Percentiles rank a stretch among this genome's conserved stretches.
These are phyloP conservation scores for Asbolus verrucosus DNA, from an alignment of 1,140 invertebrate genomes.

Conservation along the genomic window DNA sequence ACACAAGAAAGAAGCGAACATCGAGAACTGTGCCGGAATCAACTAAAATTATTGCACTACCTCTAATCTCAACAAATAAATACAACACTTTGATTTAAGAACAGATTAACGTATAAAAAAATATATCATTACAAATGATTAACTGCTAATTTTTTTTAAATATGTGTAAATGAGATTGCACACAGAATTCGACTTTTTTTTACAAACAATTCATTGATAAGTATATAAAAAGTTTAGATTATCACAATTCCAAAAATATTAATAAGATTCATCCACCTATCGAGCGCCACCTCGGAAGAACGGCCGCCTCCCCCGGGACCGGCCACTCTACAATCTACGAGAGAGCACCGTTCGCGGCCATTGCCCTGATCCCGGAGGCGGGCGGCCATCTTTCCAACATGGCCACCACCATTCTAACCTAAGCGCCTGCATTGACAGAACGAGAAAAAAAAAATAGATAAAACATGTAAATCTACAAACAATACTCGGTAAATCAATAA, in stretches of 20 bases:
- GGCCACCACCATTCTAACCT: background rate
- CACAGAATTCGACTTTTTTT: conserved; percentile 33
- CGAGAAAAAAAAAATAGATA: conserved; percentile 3
- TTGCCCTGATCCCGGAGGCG: background rate
- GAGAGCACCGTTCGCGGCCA: conserved; percentile 21
- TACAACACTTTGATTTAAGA: conserved; percentile 57
- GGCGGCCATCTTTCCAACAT: no score
- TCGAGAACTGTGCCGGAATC: conserved; percentile 28
- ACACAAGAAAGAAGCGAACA: conserved; percentile 22
- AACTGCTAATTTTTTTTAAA: conserved; percentile 33
- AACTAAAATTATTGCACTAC: conserved; percentile 54
- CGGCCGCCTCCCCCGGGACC: background rate
- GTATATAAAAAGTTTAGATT: conserved; percentile 38
- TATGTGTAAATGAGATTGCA: conserved; percentile 39
- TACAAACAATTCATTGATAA: conserved; percentile 19
- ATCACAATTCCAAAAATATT: conserved; percentile 35
- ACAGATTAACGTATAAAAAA: conserved; percentile 56
- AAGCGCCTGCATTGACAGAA: background rate
- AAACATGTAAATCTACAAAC: conserved; percentile 26
- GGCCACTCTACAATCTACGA: conserved; percentile 4
- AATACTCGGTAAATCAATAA: conserved; percentile 40
- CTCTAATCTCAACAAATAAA: conserved; percentile 55
- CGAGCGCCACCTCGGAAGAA: background rate
- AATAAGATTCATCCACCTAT: conserved; percentile 30
- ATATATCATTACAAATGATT: conserved; percentile 44